Percentiles rank a stretch among this genome's conserved stretches.
Evolutionary conservation across 2,888 invertebrate genomes (phyloP).

Genomic region (Zaprionus bogoriensis): DNA sequence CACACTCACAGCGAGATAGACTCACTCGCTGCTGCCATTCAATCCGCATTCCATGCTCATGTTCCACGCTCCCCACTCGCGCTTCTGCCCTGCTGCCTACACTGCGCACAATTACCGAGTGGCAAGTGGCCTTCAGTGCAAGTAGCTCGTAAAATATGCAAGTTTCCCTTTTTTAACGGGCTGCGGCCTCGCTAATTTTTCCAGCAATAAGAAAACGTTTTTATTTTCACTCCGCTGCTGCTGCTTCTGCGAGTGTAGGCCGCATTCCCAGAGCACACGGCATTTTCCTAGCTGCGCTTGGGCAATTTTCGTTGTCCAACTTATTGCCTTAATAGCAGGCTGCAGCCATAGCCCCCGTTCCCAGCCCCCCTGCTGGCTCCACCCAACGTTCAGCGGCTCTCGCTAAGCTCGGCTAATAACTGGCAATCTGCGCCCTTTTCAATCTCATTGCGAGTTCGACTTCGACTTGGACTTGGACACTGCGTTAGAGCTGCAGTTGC

Average conservation of each 20-base stretch:
- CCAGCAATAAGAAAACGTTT: neutral
- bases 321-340: slow-evolving; percentile 64
- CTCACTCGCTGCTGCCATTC: slow-evolving; percentile 21
- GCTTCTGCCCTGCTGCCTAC: neutral
- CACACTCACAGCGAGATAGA: neutral
- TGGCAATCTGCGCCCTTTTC: slow-evolving; percentile 59
- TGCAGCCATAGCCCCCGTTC: slow-evolving; percentile 2
- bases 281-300: slow-evolving; percentile 23
- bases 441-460: slow-evolving; percentile 45
- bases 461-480: slow-evolving; percentile 6
- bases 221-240: neutral
- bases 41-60: slow-evolving; percentile 42
- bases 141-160: neutral
- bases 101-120: neutral
- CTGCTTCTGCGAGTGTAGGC: neutral
- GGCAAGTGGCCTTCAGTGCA: neutral
- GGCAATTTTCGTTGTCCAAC: slow-evolving; percentile 63
- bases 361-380: neutral
- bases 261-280: too few species aligned
- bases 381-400: neutral
- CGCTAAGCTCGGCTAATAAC: slow-evolving; percentile 46
- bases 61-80: neutral
- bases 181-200: too few species aligned
- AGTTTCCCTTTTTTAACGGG: neutral
- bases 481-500: neutral